Conservation (phyloP, 2,888 invertebrate genomes). For the Dilophus febrilis region DNA sequence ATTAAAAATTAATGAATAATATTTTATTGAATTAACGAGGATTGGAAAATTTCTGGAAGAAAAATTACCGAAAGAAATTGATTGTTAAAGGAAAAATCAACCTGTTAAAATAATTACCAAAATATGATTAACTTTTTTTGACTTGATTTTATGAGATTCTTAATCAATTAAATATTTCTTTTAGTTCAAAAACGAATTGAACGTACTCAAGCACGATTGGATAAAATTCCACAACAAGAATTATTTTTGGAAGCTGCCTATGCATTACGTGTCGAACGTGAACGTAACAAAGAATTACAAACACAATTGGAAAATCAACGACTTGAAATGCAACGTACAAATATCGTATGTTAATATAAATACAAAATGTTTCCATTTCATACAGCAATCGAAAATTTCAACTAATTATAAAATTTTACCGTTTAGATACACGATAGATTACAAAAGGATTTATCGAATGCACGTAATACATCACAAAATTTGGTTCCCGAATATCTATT, state of each 20-base stretch:
- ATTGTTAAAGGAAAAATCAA: not conserved
- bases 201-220: conserved; percentile 11
- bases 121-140: not conserved
- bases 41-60: not conserved
- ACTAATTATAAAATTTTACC: no score
- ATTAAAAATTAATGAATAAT: not conserved
- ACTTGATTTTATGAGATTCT: no score
- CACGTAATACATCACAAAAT: conserved; percentile 10
- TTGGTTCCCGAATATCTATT: conserved; percentile 12
- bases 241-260: conserved; percentile 13
- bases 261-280: conserved; percentile 13
- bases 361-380: not conserved
- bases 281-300: conserved; percentile 13
- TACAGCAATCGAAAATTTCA: no score
- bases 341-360: not conserved
- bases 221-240: conserved; percentile 15
- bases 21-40: not conserved
- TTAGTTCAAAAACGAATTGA: conserved; percentile 14
- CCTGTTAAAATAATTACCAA: not conserved
- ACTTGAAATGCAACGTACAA: conserved; percentile 10
- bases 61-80: not conserved
- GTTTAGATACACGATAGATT: conserved; percentile 9
- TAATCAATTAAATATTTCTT: no score
- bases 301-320: conserved; percentile 13
- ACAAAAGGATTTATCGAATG: conserved; percentile 12